phyloP scores from a whole-genome alignment of 2,888 invertebrate genomes.

The Eilema griseolum region DNA sequence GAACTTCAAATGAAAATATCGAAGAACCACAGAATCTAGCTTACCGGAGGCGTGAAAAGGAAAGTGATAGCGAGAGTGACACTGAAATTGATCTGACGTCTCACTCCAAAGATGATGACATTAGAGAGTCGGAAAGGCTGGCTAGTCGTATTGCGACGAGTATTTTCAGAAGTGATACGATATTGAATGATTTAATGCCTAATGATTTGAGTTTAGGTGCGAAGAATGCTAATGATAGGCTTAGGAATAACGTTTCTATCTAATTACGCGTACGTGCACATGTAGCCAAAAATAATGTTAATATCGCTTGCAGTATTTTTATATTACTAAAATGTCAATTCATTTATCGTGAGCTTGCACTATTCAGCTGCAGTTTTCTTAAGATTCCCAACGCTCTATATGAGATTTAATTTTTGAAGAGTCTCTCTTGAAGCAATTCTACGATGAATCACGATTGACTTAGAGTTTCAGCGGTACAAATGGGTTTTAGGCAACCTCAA shows the following conservation, averaged over 20 bases:
- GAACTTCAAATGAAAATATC: slow-evolving; percentile 53
- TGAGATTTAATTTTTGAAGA: no score
- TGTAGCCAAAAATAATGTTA: background rate
- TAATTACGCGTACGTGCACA: slow-evolving; percentile 41
- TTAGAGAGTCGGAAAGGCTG: slow-evolving; percentile 78
- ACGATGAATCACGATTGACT: no score
- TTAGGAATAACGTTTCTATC: slow-evolving; percentile 70
- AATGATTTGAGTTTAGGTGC: slow-evolving; percentile 81
- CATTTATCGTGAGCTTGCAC: background rate
- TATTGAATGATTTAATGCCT: slow-evolving; percentile 80
- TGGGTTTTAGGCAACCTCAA: no score
- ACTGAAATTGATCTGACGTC: slow-evolving; percentile 84
- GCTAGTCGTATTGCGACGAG: slow-evolving; percentile 81
- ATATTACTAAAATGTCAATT: no score
- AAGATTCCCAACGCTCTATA: background rate
- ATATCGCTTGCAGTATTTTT: background rate
- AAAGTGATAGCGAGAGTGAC: slow-evolving; percentile 81
- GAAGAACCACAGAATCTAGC: slow-evolving; percentile 80
- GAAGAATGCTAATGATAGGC: slow-evolving; percentile 68
- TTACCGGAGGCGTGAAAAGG: slow-evolving; percentile 68
- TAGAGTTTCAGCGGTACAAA: no score
- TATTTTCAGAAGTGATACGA: slow-evolving; percentile 79
- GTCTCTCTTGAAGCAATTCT: no score
- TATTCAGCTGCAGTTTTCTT: background rate
- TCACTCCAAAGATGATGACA: slow-evolving; percentile 82